phyloP scores from a whole-genome alignment of 2,113 vertebrate species.

The Coracopsis vasa region DNA sequence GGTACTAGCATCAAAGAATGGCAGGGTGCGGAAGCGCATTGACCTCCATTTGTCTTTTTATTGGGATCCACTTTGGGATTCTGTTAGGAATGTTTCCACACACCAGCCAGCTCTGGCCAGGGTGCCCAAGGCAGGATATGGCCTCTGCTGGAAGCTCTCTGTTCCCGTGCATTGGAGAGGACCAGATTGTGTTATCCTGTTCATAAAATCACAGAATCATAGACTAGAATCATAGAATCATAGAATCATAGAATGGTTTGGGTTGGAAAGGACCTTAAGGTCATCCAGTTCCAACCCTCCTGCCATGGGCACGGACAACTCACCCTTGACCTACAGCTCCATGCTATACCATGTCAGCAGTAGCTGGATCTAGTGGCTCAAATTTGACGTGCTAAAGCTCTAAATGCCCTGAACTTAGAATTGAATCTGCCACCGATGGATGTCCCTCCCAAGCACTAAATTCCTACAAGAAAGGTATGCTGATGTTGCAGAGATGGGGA shows the following conservation, averaged over 20 bases:
- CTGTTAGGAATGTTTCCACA: not conserved
- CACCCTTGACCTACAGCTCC: not conserved
- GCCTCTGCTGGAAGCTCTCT: not conserved
- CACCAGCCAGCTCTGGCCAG: not conserved
- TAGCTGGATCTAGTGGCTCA: not conserved
- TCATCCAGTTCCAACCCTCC: not conserved
- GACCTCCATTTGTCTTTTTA: constrained; percentile 15
- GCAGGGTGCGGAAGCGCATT: not conserved
- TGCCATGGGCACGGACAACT: not conserved
- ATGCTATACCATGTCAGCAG: not conserved
- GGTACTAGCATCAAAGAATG: not conserved
- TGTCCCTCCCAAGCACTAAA: not conserved
- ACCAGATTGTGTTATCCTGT: not conserved
- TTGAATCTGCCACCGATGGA: not conserved
- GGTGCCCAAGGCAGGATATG: not conserved
- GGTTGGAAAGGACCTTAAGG: not conserved
- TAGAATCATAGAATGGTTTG: not conserved
- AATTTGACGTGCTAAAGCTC: not conserved
- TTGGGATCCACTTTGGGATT: not conserved
- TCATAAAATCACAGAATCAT: not conserved
- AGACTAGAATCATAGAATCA: too few relatives aligned
- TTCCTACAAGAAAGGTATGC: not conserved
- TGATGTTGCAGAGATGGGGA: not conserved
- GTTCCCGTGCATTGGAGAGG: rapidly evolving
- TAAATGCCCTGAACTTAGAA: not conserved